Evolutionary conservation across 2,888 invertebrate species (phyloP).

Genomic region (Bimastos eiseni): DNA sequence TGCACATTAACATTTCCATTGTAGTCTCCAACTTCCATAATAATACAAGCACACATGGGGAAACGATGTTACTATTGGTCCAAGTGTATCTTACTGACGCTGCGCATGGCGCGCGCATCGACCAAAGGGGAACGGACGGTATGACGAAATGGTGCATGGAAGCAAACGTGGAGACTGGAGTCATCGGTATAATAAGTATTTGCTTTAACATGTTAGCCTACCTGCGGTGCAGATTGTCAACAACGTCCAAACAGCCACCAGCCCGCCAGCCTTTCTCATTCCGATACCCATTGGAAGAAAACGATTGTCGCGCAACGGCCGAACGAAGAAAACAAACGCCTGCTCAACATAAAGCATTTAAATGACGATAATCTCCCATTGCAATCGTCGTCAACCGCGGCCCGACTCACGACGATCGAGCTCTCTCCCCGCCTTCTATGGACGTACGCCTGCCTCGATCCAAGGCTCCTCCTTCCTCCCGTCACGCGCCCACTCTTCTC

Average conservation of each 20-base stretch:
- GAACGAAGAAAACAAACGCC: neutral
- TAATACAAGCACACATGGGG: too few relatives aligned
- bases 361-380: neutral
- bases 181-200: neutral
- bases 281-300: neutral
- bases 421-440: neutral
- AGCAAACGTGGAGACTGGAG: too few relatives aligned
- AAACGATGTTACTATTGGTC: neutral
- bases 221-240: neutral
- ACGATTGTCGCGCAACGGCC: neutral
- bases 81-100: neutral
- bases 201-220: neutral
- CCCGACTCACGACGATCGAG: too few relatives aligned
- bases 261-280: neutral
- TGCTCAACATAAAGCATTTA: neutral
- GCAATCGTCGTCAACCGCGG: neutral
- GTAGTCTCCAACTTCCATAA: too few relatives aligned
- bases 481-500: neutral
- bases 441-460: neutral
- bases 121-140: neutral
- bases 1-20: too few relatives aligned
- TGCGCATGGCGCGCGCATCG: neutral
- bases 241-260: neutral
- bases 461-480: neutral
- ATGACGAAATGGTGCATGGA: neutral